Conservation (phyloP, 1,140 invertebrate species). For the Leptopilina clavipes region DNA sequence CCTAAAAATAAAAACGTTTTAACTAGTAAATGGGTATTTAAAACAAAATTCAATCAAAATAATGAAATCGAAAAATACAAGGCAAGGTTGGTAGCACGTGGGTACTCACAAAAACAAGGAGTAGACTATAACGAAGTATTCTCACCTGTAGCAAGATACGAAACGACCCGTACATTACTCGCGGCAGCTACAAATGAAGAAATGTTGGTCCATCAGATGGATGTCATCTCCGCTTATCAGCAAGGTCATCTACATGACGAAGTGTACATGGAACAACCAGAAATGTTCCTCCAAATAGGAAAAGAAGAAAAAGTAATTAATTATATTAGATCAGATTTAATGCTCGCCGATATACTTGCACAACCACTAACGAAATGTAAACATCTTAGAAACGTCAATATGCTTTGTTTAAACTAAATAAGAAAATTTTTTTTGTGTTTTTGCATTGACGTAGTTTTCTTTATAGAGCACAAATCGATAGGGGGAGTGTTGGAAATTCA, state of each 20-base stretch:
- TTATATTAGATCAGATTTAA: constrained; percentile 12
- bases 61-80: constrained; percentile 40
- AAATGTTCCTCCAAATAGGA: constrained; percentile 35
- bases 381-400: neutral
- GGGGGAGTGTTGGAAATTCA: too few relatives aligned
- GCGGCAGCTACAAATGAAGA: constrained; percentile 37
- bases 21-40: constrained; percentile 42
- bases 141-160: constrained; percentile 41
- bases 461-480: too few relatives aligned
- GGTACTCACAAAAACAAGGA: constrained; percentile 35
- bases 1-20: constrained; percentile 37
- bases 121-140: constrained; percentile 43
- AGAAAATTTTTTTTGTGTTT: too few relatives aligned
- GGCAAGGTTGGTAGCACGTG: constrained; percentile 40
- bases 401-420: neutral
- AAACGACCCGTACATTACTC: constrained; percentile 41
- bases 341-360: constrained; percentile 37
- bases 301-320: constrained; percentile 40
- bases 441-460: too few relatives aligned
- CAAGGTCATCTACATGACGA: constrained; percentile 41
- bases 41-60: constrained; percentile 36
- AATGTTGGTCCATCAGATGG: constrained; percentile 44
- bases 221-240: constrained; percentile 39
- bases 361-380: constrained; percentile 24
- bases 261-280: constrained; percentile 43